Base-by-base conservation (phyloP, 2,113 vertebrate genomes). In the Campylomormyrus numenius region DNA sequence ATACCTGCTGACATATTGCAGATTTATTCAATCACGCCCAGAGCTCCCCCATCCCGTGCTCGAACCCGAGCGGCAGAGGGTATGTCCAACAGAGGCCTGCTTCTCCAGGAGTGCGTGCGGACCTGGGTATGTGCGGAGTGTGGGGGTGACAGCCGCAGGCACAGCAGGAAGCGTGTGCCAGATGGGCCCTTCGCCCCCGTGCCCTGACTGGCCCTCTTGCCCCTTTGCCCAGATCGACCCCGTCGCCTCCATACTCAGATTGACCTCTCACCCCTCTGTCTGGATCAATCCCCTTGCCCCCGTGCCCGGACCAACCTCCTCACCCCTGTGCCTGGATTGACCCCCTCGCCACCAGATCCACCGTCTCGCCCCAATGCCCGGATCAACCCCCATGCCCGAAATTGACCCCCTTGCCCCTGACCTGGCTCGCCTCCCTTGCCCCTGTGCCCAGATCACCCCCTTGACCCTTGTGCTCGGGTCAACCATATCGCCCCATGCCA, bases 1-100 rank as follows among this genome's bases (percentile, higher is more conserved):
- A 95, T 94, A 93, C 94, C 94, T 93, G 94, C 94, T 93, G 91
- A 90, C 91, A 90, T n/a, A 89, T 89, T 92, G 91, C 92, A 92
- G 92, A 91, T 58, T 93, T 91, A 93, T 95, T 95, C 94, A 93
- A 93, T 95, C 94, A 94, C 5, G 11, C 85, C 27, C 48, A n/a
- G 11, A 87, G 85, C 85, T 15, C 9, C 46, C 85, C 85, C 49
- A 27, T 13, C 50, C n/a, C 10, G 0, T 17, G 8, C n/a, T 31
- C 4, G 46, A 49, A 8, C 27, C 13, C 15, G 13, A 19, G n/a
- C 8, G 27, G 48, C 48, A 10, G 48, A 4, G n/a, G 85, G 49
- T 31, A 31, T 27, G 11, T 27, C 21, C 6, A 48, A 5, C 50
- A 87, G 85, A 17, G 49, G 13, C 83, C 85, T 87, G 85, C 50